These are phyloP conservation scores for Oncopeltus fasciatus DNA, from an alignment of 1,140 invertebrate genomes.

Conservation along the genomic window DNA sequence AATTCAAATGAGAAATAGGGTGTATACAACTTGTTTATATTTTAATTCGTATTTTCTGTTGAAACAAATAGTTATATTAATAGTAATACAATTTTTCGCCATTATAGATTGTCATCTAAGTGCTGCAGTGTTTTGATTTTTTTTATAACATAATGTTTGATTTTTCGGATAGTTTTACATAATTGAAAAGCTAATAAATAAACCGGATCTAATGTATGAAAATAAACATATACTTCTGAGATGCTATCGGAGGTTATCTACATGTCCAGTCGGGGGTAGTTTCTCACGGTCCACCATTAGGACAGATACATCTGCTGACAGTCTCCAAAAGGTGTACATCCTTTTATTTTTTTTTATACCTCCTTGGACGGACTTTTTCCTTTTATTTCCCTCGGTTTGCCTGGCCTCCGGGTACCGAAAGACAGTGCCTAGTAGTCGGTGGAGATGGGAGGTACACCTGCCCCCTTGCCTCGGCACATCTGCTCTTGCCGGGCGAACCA, in stretches of 20 bases:
- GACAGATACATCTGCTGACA: background rate
- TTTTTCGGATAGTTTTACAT: background rate
- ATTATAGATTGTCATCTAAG: background rate
- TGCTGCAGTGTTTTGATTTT: background rate
- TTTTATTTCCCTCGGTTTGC: background rate
- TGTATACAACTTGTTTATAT: too few species aligned
- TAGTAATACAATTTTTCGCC: too few species aligned
- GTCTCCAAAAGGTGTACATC: background rate
- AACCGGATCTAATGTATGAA: background rate
- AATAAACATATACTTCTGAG: background rate
- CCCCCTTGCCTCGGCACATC: background rate
- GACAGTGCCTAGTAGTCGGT: too few species aligned
- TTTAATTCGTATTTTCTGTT: too few species aligned
- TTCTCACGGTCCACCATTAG: background rate
- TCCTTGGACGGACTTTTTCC: background rate
- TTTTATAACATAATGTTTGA: background rate
- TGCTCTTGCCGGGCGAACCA: background rate
- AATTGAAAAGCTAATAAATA: background rate
- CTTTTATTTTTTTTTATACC: background rate
- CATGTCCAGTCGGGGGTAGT: background rate
- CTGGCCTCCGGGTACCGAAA: background rate
- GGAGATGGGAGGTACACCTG: background rate
- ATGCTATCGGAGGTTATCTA: background rate
- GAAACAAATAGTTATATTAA: too few species aligned
- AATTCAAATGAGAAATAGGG: too few species aligned